Conservation (phyloP, 2,113 vertebrate species). For the Petrocephalus zakoni region DNA sequence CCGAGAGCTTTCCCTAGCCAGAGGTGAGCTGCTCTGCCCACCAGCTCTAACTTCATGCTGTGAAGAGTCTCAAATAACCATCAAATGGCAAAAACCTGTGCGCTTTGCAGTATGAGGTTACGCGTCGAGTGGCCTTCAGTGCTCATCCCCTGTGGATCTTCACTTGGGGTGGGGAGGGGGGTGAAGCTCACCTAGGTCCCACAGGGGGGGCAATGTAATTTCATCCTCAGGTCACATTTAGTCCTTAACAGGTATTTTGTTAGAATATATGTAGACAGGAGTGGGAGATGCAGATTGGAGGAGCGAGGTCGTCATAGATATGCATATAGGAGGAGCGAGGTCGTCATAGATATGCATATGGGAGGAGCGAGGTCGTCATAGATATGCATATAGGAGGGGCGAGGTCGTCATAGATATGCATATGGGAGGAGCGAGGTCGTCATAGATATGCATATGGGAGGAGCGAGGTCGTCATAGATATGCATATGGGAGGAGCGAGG, state of each 20-base stretch:
- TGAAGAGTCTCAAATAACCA: background rate
- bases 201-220: too few species aligned
- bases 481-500: too few species aligned
- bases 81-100: background rate
- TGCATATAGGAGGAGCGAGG: background rate
- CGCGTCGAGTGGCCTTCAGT: background rate
- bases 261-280: background rate
- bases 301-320: too few species aligned
- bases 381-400: too few species aligned
- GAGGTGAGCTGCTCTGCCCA: background rate
- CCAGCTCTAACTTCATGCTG: background rate
- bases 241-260: background rate
- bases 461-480: background rate
- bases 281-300: background rate
- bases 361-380: too few species aligned
- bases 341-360: background rate
- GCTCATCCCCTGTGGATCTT: background rate
- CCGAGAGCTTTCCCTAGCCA: background rate
- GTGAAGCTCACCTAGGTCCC: background rate
- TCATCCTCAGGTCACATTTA: background rate
- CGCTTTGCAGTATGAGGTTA: background rate
- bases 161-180: background rate
- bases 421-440: too few species aligned
- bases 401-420: too few species aligned
- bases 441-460: too few species aligned